Base-by-base conservation (phyloP, 2,888 invertebrate genomes). In the Schizotus pectinicornis region DNA sequence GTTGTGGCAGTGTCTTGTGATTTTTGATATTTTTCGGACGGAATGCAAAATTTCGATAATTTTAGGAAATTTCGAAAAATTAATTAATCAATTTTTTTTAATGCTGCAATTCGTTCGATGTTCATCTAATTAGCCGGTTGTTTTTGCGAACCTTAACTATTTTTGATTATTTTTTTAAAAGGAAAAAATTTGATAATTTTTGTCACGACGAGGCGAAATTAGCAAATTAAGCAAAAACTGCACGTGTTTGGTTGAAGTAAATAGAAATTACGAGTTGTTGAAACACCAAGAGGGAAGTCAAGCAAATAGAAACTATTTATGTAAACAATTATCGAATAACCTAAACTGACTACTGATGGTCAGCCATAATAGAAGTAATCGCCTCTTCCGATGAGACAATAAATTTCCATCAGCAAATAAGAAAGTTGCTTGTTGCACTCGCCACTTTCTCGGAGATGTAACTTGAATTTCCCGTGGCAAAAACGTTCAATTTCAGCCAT, bases 401-500 rank as follows among this genome's bases (percentile, higher is more conserved):
- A 13, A 9, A 43, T 32, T 43, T 43, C 11, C 12, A n/a, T 11
- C 8, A 11, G 33, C 7, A 2, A 7, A 49, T 22, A 39, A 49
- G 49, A 31, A 49, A 49, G 47, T 37, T 37, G 47, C n/a, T n/a
- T 11, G 11, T 14, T 41, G 9, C 36, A 35, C 36, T 35, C 6
- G 11, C 36, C 7, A n/a, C 38, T 37, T 12, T 43, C 9, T 42
- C 34, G 8, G 39, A 42, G 47, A 54, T 41, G 38, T 38, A 14
- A 45, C 12, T 37, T 31, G n/a, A 47, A 11, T 50, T 45, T 60
- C 49, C 37, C 58, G 31, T n/a, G n/a, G n/a, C 41, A 42, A 59
- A 36, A 42, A 36, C 48, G 42, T 34, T 42, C 47, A 43, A 50
- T 47, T 62, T 51, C 52, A 59, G 54, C 52, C 43, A 63, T 52